These are phyloP conservation scores for Tuta absoluta DNA, from an alignment of 2,888 invertebrate species.

Conservation along the genomic window DNA sequence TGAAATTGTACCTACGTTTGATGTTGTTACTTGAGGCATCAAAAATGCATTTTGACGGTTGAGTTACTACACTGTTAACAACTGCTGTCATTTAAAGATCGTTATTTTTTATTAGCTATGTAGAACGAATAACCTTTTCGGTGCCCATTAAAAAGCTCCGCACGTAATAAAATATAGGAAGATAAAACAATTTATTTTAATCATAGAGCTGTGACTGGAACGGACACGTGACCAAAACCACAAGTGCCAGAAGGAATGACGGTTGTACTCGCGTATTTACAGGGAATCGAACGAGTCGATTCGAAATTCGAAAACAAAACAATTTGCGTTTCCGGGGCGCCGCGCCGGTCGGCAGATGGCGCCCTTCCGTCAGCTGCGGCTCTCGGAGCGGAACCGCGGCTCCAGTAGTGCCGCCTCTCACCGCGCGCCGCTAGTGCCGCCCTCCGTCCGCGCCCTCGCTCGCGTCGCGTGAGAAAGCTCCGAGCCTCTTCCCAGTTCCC, in stretches of 20 bases:
- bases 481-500: slow-evolving; percentile 16
- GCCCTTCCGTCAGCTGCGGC: slow-evolving; percentile 78
- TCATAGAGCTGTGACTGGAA: slow-evolving; percentile 45
- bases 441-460: too few species aligned
- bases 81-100: slow-evolving; percentile 34
- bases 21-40: slow-evolving; percentile 38
- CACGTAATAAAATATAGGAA: slow-evolving; percentile 25
- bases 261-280: slow-evolving; percentile 37
- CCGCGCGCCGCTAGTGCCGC: slow-evolving; percentile 10
- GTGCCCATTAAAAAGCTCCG: slow-evolving; percentile 27
- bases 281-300: slow-evolving; percentile 54
- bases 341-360: slow-evolving; percentile 73
- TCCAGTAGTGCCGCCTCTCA: slow-evolving; percentile 51
- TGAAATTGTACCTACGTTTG: slow-evolving; percentile 34
- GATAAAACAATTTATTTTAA: slow-evolving; percentile 33
- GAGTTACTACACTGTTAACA: slow-evolving; percentile 40
- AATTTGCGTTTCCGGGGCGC: slow-evolving; percentile 73
- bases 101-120: slow-evolving; percentile 27
- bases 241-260: slow-evolving; percentile 46
- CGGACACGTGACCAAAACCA: slow-evolving; percentile 56
- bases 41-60: slow-evolving; percentile 44
- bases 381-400: slow-evolving; percentile 48
- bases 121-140: slow-evolving; percentile 29
- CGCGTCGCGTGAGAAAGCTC: slow-evolving; percentile 27
- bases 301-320: slow-evolving; percentile 69